Conservation (phyloP, 1,140 invertebrate species). For the Aphidius gifuensis region DNA sequence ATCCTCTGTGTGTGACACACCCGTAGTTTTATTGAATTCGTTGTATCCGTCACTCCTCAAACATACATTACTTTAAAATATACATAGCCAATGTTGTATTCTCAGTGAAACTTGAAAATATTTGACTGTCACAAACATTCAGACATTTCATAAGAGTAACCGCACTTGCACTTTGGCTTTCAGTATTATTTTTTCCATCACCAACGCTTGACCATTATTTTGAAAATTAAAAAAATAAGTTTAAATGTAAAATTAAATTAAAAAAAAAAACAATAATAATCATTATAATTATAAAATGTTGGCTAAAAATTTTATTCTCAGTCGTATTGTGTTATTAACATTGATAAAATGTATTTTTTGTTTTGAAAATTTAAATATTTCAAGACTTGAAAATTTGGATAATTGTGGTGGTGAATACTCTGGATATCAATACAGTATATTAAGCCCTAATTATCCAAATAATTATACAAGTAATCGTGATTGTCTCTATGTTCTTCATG, state of each 20-base stretch:
- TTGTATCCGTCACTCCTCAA: constrained; percentile 33
- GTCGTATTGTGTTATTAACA: constrained; percentile 7
- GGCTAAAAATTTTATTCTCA: background rate
- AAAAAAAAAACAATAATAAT: background rate
- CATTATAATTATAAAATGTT: background rate
- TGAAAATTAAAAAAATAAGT: no score
- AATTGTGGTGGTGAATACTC: constrained; percentile 41
- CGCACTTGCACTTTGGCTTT: constrained; percentile 24
- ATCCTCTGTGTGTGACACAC: constrained; percentile 37
- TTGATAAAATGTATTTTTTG: constrained; percentile 1
- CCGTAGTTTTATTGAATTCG: constrained; percentile 29
- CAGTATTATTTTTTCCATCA: constrained; percentile 31
- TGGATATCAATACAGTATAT: constrained; percentile 40
- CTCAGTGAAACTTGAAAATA: constrained; percentile 44
- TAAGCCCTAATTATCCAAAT: constrained; percentile 55
- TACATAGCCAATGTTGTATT: constrained; percentile 1
- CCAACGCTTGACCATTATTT: constrained; percentile 11
- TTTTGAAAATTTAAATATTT: constrained; percentile 5
- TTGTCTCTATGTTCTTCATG: constrained; percentile 56
- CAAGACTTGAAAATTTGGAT: constrained; percentile 8
- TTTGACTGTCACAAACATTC: constrained; percentile 42
- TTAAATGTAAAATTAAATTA: no score
- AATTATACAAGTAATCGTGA: constrained; percentile 50
- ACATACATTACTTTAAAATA: constrained; percentile 22
- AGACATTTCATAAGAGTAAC: constrained; percentile 38